Base-by-base conservation (phyloP, 35 echinoderm and acorn worm species). In the Apostichopus parvimensis region DNA sequence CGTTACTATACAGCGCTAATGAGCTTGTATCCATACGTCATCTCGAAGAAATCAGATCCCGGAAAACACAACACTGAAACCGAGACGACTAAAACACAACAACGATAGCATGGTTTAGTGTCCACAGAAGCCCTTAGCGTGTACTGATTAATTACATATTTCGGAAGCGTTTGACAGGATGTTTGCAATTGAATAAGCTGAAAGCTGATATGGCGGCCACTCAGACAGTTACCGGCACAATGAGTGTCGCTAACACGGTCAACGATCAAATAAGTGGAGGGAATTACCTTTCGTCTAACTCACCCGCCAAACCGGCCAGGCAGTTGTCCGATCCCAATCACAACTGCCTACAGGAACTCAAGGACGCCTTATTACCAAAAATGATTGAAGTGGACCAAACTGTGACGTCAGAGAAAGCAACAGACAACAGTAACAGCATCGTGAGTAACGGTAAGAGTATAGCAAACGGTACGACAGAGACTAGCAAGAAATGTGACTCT, bases 351-450 rank as follows among this genome's bases (percentile, higher is more conserved):
- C 88, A 90, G 57, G 88, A 90, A 12, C 88, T 90, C 22, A 90
- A 90, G 88, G 88, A 90, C n/a, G 88, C 88, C 57, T 78, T 90
- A 54, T 52, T 90, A 77, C 88, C 85, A 87, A 87, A 87, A 72
- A 87, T 87, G 85, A 72, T 87, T 10, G 85, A 87, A 18, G 58
- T 61, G 85, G 85, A 87, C 85, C 85, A 87, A 87, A 87, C 18
- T 23, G 85, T 87, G 57, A 87, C 85, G 85, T 22, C 85, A 25
- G 85, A 87, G 17, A 72, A 62, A 26, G 17, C 25, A 15, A 87
- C 85, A n/a, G 85, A 87, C 6, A 83, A 83, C 80, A 26, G 23
- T 61, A 87, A 65, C 57, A 68, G 11, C 8, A 66, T 23, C 18
- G 12, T 85, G 13, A 66, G 15, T 14, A 87, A 87, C 28, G 85